A percentile compares a stretch with the other conserved stretches of the same genome.
Conservation (phyloP, 2,888 invertebrate genomes). For the Dryadula phaetusa region DNA sequence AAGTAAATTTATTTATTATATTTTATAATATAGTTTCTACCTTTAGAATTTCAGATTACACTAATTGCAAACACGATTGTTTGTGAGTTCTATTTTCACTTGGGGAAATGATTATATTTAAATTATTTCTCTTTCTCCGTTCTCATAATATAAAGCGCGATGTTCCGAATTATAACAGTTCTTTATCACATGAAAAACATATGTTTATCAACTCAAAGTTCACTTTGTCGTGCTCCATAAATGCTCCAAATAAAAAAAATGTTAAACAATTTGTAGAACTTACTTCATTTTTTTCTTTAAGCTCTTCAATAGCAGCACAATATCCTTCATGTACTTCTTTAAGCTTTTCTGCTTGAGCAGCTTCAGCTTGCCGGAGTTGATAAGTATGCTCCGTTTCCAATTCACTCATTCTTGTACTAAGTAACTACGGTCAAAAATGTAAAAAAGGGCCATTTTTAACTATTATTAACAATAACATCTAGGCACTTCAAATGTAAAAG, state of each 20-base stretch:
- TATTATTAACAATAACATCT: background rate
- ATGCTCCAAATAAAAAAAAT: background rate
- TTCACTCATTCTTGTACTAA: constrained; percentile 91
- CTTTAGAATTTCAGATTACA: no score
- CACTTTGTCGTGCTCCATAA: no score
- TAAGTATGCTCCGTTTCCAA: constrained; percentile 94
- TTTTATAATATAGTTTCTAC: no score
- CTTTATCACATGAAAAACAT: no score
- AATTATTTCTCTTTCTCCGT: no score
- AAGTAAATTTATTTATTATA: no score
- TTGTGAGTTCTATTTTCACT: no score
- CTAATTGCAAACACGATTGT: no score
- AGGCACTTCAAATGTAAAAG: background rate
- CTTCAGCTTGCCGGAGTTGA: constrained; percentile 91
- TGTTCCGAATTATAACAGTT: no score
- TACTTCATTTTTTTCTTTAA: constrained; percentile 89
- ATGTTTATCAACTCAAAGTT: no score
- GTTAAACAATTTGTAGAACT: background rate
- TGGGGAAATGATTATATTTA: no score
- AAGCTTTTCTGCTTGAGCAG: constrained; percentile 90
- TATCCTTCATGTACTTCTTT: constrained; percentile 93
- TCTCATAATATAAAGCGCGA: no score
- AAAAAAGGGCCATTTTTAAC: background rate
- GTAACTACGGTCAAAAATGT: constrained; percentile 59
- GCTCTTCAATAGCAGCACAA: constrained; percentile 90